Evolutionary conservation across 2,888 invertebrate species (phyloP).

Genomic region (Campoplex capitator): DNA sequence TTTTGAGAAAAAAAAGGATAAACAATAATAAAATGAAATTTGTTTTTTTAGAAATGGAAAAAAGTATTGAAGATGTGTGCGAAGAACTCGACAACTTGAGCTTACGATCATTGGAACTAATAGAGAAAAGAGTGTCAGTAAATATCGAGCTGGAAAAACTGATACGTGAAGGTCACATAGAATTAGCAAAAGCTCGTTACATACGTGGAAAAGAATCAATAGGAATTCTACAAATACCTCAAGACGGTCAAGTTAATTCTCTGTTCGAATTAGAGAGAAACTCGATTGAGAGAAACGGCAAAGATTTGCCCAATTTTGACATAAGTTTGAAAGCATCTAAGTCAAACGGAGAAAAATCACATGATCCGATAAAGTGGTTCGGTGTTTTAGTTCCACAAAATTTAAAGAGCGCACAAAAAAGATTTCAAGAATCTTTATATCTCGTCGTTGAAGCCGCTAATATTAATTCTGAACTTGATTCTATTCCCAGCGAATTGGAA

Average conservation of each 20-base stretch:
- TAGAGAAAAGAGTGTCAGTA: slow-evolving; percentile 90
- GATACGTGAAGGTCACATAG: slow-evolving; percentile 89
- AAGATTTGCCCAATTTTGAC: slow-evolving; percentile 77
- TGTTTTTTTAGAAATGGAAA: slow-evolving; percentile 70
- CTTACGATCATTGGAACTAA: slow-evolving; percentile 89
- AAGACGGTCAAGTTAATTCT: slow-evolving; percentile 82
- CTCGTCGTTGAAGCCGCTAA: slow-evolving; percentile 89
- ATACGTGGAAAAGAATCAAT: slow-evolving; percentile 92
- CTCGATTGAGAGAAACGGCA: slow-evolving; percentile 68
- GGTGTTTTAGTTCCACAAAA: slow-evolving; percentile 93
- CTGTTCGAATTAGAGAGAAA: slow-evolving; percentile 81
- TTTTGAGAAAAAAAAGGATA: neutral
- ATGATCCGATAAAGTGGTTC: slow-evolving; percentile 94
- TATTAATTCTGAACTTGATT: slow-evolving; percentile 87
- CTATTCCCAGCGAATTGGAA: slow-evolving; percentile 81
- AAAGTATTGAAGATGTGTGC: slow-evolving; percentile 85
- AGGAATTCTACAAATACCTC: slow-evolving; percentile 90
- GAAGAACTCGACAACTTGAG: slow-evolving; percentile 89
- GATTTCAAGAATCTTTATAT: slow-evolving; percentile 90
- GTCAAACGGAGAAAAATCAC: slow-evolving; percentile 81
- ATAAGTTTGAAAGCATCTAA: slow-evolving; percentile 79
- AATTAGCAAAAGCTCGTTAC: slow-evolving; percentile 92
- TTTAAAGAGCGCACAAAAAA: slow-evolving; percentile 90
- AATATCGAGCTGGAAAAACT: slow-evolving; percentile 90
- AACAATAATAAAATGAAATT: neutral